Evolutionary conservation across 2,113 vertebrate genomes (phyloP).

Genomic region (Irena cyanogastra): DNA sequence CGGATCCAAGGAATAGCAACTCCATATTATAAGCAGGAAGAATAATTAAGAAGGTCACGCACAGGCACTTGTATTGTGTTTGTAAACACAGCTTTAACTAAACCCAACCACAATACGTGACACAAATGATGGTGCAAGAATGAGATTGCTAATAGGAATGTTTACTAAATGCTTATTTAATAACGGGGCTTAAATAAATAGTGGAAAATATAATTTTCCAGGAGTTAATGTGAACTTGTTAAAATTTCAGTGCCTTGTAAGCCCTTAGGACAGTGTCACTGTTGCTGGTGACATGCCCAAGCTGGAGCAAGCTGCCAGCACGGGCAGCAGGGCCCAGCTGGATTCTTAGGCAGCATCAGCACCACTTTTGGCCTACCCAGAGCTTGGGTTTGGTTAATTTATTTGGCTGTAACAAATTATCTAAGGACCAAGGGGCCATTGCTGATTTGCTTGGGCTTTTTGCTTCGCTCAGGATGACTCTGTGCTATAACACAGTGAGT

Average conservation of each 20-base stretch:
- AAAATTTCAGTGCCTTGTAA: not conserved
- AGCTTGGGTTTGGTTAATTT: not conserved
- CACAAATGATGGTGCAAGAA: conserved; percentile 21
- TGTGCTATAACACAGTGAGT: not conserved
- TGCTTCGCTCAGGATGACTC: not conserved
- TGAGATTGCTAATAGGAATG: not conserved
- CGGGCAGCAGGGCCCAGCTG: not conserved
- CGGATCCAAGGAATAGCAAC: not conserved
- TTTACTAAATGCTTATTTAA: conserved; percentile 41
- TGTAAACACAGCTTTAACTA: not conserved
- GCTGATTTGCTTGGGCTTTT: not conserved
- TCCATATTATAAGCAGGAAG: not conserved
- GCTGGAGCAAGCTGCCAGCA: not conserved
- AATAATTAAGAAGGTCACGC: not conserved
- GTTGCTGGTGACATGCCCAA: not conserved
- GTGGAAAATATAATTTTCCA: conserved; percentile 18
- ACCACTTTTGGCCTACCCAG: not conserved
- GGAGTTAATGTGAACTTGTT: not conserved
- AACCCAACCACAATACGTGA: not conserved
- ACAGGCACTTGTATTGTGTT: not conserved
- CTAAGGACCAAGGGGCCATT: not conserved
- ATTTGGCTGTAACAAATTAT: not conserved
- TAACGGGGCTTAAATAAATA: conserved; percentile 59
- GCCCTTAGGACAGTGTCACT: not conserved
- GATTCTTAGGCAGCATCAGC: not conserved